A percentile compares a stretch with the other conserved stretches of the same genome.
These are phyloP conservation scores for Odocoileus virginianus DNA, from an alignment of 2,113 vertebrate species.

Conservation along the genomic window DNA sequence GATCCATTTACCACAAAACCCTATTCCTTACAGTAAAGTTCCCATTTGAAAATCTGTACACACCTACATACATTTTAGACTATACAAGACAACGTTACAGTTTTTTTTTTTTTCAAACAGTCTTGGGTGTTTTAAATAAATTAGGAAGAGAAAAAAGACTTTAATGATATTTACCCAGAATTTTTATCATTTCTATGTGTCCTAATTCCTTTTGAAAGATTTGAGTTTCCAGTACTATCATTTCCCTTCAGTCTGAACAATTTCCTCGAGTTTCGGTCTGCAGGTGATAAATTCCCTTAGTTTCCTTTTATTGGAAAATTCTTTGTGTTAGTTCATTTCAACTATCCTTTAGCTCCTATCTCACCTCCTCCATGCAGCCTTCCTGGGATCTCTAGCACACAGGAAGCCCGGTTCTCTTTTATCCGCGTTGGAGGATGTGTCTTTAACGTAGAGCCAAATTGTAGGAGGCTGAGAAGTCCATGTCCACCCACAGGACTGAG, in stretches of 20 bases:
- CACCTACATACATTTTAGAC: neutral
- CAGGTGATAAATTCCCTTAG: neutral
- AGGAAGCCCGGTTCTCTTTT: neutral
- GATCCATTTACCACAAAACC: neutral
- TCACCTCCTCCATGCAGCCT: neutral
- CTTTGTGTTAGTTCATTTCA: neutral
- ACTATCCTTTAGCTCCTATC: neutral
- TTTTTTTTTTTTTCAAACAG: neutral
- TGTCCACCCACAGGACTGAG: neutral
- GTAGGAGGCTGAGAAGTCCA: neutral
- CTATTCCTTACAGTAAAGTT: neutral
- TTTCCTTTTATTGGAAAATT: neutral
- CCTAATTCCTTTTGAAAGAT: neutral
- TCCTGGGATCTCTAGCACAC: neutral
- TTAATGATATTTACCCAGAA: neutral
- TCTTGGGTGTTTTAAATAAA: neutral
- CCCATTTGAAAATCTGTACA: neutral
- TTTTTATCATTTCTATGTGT: neutral
- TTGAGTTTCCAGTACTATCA: neutral
- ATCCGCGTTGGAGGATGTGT: no score
- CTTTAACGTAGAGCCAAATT: accelerated
- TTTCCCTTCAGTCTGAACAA: neutral
- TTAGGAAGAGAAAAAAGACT: neutral
- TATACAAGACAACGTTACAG: neutral
- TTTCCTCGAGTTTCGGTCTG: neutral